These are phyloP conservation scores for Diglossa brunneiventris DNA, from an alignment of 2,113 vertebrate species.

Conservation along the genomic window DNA sequence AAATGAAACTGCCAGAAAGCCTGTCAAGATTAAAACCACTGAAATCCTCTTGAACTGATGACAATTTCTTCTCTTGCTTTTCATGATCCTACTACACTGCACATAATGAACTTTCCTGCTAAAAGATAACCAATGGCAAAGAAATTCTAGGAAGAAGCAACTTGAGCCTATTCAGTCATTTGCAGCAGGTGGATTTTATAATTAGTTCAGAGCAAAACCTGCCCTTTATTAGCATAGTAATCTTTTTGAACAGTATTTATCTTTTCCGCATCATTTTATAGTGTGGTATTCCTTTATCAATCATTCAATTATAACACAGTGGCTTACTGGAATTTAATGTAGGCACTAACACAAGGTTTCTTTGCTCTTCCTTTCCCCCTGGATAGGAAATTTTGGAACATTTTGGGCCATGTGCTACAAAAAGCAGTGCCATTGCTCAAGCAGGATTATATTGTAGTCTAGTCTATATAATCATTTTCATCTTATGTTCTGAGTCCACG, in stretches of 20 bases:
- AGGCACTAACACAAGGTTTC: background rate
- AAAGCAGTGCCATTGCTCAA: background rate
- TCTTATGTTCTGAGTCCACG: accelerated
- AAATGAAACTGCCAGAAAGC: background rate
- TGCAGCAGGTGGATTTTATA: background rate
- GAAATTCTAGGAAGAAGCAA: background rate
- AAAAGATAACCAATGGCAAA: background rate
- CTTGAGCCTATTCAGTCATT: background rate
- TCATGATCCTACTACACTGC: background rate
- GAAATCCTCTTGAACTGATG: background rate
- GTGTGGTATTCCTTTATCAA: background rate
- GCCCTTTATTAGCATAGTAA: background rate
- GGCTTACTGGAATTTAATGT: background rate
- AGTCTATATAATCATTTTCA: background rate
- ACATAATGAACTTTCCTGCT: background rate
- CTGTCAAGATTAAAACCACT: background rate
- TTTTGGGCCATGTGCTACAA: background rate
- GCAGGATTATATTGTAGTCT: no score
- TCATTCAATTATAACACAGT: background rate
- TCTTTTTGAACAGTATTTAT: background rate
- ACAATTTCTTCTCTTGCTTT: background rate
- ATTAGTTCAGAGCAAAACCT: background rate
- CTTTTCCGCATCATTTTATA: background rate
- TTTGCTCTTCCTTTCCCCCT: background rate
- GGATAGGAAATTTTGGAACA: background rate